These are phyloP conservation scores for Melipona beecheii DNA, from an alignment of 2,888 invertebrate genomes.

Conservation along the genomic window DNA sequence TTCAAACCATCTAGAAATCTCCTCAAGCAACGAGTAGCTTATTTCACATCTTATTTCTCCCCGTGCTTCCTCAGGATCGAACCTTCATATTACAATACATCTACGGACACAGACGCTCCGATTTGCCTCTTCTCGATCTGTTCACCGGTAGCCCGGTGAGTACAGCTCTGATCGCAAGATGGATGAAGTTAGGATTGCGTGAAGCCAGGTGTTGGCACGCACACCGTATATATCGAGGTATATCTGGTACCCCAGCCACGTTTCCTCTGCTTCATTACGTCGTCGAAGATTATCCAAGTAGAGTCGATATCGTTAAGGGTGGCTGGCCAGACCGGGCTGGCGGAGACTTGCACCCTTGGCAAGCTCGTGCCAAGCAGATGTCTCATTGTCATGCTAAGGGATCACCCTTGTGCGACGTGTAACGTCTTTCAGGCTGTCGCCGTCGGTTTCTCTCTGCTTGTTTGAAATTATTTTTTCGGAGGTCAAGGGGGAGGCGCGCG, in stretches of 20 bases:
- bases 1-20: neutral
- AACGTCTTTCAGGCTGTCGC: constrained; percentile 76
- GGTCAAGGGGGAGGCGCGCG: constrained; percentile 21
- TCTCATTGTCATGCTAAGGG: constrained; percentile 82
- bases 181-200: constrained; percentile 52
- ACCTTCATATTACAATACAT: neutral
- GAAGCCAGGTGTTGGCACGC: constrained; percentile 65
- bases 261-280: constrained; percentile 63
- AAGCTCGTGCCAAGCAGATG: constrained; percentile 82
- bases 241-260: constrained; percentile 31
- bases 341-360: constrained; percentile 67
- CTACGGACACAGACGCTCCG: neutral
- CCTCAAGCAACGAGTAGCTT: neutral
- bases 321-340: constrained; percentile 63
- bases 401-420: constrained; percentile 73
- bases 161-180: constrained; percentile 52
- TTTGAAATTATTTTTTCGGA: constrained; percentile 68
- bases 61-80: neutral
- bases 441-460: constrained; percentile 66
- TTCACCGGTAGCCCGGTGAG: constrained; percentile 1
- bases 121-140: constrained; percentile 2
- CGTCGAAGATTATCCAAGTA: constrained; percentile 70
- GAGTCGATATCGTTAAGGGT: constrained; percentile 74
- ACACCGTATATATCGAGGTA: constrained; percentile 24
- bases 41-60: neutral